Conservation (phyloP, 2,888 invertebrate genomes). For the Orthosia gothica region DNA sequence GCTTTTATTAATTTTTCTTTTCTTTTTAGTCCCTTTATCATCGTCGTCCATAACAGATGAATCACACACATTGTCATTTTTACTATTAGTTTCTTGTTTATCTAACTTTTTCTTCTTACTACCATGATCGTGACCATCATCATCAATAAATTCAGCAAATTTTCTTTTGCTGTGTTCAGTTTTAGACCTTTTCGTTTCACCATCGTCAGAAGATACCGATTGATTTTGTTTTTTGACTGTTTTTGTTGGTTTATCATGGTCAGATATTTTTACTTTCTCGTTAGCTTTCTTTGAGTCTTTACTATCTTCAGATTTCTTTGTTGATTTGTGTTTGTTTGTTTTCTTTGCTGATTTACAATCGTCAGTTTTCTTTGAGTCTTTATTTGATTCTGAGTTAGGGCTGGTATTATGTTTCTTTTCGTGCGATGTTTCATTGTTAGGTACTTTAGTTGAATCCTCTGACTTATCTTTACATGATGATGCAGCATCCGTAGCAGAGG, state of each 20-base stretch:
- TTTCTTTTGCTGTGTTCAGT: constrained; percentile 76
- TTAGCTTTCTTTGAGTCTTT: constrained; percentile 25
- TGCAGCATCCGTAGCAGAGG: constrained; percentile 16
- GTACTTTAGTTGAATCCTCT: constrained; percentile 17
- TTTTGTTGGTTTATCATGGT: constrained; percentile 45
- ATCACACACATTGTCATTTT: constrained; percentile 52
- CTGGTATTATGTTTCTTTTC: constrained; percentile 49
- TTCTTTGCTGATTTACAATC: constrained; percentile 40
- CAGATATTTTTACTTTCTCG: constrained; percentile 20
- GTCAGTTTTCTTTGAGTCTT: constrained; percentile 37
- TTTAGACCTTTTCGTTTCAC: constrained; percentile 68
- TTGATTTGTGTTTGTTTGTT: constrained; percentile 3
- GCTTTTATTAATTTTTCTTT: constrained; percentile 77
- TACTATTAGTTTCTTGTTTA: constrained; percentile 32
- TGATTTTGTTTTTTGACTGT: constrained; percentile 48
- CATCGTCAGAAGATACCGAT: constrained; percentile 48
- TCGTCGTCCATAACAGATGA: constrained; percentile 64
- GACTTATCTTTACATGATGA: constrained; percentile 45
- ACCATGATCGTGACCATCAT: constrained; percentile 52
- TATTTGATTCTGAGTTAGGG: constrained; percentile 30
- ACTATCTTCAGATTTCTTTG: constrained; percentile 19
- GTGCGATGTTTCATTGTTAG: constrained; percentile 18
- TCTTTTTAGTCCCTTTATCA: constrained; percentile 57
- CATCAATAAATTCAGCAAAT: constrained; percentile 80
- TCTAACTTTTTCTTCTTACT: constrained; percentile 64